Percentiles rank a stretch among this genome's conserved stretches.
phyloP scores from a whole-genome alignment of 2,113 vertebrate genomes.

The Pygoscelis adeliae region DNA sequence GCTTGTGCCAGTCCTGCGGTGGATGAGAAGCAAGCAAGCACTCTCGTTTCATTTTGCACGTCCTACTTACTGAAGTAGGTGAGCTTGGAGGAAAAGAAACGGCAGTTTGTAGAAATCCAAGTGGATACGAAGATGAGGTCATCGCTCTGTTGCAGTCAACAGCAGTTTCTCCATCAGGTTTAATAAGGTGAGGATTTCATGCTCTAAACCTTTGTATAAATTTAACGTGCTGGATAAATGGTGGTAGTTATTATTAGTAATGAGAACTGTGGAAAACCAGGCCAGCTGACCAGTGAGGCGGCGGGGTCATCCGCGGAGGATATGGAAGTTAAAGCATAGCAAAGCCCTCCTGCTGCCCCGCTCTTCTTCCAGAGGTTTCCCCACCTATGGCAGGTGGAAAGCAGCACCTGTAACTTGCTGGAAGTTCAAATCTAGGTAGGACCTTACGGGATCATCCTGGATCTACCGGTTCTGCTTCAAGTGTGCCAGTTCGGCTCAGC shows the following conservation, averaged over 20 bases:
- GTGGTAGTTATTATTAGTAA: not conserved
- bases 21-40: not conserved
- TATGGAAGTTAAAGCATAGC: too few species aligned
- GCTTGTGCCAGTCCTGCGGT: not conserved
- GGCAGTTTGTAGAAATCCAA: not conserved
- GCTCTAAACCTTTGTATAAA: not conserved
- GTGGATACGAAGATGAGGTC: not conserved
- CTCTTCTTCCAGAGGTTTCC: not conserved
- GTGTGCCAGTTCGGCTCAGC: accelerated
- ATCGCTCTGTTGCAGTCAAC: too few species aligned
- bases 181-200: not conserved
- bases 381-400: not conserved
- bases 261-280: not conserved
- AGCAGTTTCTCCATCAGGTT: not conserved
- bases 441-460: accelerated
- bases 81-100: not conserved
- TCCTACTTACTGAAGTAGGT: not conserved
- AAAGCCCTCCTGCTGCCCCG: not conserved
- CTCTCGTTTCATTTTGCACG: accelerated
- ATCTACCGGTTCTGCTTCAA: not conserved
- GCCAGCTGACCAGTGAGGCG: not conserved
- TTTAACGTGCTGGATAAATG: not conserved
- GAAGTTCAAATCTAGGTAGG: not conserved
- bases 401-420: not conserved
- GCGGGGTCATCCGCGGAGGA: not conserved